Evolutionary conservation across 2,888 invertebrate species (phyloP).

Genomic region (Folsomia candida): DNA sequence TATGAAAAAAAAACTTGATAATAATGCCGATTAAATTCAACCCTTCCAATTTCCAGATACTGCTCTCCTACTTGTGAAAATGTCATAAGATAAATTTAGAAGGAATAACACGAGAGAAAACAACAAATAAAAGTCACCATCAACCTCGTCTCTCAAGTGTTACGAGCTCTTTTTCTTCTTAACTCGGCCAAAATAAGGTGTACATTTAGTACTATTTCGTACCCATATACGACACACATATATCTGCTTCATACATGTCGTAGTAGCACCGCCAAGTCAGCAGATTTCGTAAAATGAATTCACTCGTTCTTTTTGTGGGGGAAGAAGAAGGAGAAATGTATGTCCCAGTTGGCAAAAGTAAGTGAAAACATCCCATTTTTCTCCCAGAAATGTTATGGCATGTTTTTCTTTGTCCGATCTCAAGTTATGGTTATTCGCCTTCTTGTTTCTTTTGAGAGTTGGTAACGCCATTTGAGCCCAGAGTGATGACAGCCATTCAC

Average conservation of each 20-base stretch:
- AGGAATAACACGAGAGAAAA: slow-evolving; percentile 6
- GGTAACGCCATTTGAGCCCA: slow-evolving; percentile 13
- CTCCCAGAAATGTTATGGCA: slow-evolving; percentile 13
- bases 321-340: too few species aligned
- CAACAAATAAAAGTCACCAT: slow-evolving; percentile 23
- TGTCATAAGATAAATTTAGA: slow-evolving; percentile 14
- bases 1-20: too few species aligned
- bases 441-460: neutral
- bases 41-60: slow-evolving; percentile 2
- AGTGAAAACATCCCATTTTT: slow-evolving; percentile 16
- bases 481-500: slow-evolving; percentile 18
- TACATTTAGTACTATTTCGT: too few species aligned
- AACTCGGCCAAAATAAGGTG: neutral
- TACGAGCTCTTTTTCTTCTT: neutral
- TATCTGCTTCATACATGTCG: neutral
- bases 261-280: neutral
- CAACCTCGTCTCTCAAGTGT: neutral
- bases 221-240: too few species aligned
- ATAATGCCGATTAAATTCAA: too few species aligned
- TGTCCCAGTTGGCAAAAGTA: slow-evolving; percentile 18
- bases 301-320: too few species aligned
- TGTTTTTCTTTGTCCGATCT: slow-evolving; percentile 20
- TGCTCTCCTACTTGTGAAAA: too few species aligned
- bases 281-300: neutral
- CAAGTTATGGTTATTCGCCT: slow-evolving; percentile 18